Conservation (phyloP, 2,888 invertebrate species). For the Odontomyia ornata region DNA sequence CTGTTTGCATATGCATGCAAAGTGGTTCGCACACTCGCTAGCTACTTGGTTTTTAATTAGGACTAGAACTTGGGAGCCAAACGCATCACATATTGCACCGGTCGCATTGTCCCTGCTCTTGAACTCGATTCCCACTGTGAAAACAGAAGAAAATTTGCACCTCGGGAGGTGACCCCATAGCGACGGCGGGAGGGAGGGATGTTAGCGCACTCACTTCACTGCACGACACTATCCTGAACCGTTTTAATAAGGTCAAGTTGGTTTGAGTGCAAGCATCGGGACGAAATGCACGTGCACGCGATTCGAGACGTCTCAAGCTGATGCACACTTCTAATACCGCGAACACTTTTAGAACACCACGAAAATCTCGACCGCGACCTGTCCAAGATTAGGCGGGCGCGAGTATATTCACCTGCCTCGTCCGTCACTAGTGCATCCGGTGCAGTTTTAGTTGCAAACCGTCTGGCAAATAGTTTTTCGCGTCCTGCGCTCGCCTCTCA, state of each 20-base stretch:
- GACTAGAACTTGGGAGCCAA: not conserved
- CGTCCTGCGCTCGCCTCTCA: not conserved
- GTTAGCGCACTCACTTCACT: conserved; percentile 32
- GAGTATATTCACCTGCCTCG: conserved; percentile 1
- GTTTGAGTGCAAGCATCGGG: not conserved
- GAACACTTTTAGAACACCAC: not conserved
- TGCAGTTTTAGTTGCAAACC: not conserved
- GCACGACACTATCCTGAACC: conserved; percentile 10
- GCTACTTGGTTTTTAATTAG: not conserved
- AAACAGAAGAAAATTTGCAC: not conserved
- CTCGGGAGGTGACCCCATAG: not conserved
- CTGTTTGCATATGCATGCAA: not conserved
- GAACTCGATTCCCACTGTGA: conserved; percentile 20
- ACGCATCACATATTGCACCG: conserved; percentile 1
- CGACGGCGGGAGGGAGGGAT: not conserved
- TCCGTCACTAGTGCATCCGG: not conserved
- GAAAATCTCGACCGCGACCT: not conserved
- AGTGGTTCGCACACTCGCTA: not conserved
- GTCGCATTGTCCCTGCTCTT: conserved; percentile 26
- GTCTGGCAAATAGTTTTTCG: not conserved
- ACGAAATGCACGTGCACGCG: conserved; percentile 28
- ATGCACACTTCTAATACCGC: not conserved
- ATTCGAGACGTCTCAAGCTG: conserved; percentile 12
- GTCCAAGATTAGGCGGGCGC: not conserved
- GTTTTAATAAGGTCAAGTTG: conserved; percentile 43